phyloP scores from a whole-genome alignment of 2,113 vertebrate species.

The Donacobius atricapilla region DNA sequence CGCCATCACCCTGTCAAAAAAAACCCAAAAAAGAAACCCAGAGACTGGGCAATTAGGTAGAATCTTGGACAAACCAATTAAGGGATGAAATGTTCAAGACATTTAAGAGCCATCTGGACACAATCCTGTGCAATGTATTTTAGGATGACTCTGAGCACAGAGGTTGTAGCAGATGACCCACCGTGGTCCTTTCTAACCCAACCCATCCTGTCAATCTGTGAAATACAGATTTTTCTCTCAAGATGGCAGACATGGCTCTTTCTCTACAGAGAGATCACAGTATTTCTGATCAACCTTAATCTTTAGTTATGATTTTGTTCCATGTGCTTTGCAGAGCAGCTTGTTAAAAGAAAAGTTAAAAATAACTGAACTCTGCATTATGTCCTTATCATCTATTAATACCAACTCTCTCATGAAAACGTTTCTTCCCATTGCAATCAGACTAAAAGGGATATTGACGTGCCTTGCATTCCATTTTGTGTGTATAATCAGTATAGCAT shows the following conservation, averaged over 20 bases:
- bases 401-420: conserved; percentile 8
- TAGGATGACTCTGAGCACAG: neutral
- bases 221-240: neutral
- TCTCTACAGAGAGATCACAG: neutral
- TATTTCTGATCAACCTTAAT: neutral
- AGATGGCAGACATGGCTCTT: neutral
- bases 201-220: neutral
- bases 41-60: neutral
- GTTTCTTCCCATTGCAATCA: conserved; percentile 56
- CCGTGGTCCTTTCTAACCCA: neutral
- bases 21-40: neutral
- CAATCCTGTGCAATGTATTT: neutral
- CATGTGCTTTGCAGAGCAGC: neutral
- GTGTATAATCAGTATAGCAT: conserved; percentile 18
- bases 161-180: neutral
- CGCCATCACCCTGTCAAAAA: rapidly evolving
- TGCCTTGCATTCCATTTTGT: conserved; percentile 21
- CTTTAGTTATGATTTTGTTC: conserved; percentile 28
- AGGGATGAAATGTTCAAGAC: neutral
- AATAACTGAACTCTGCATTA: conserved; percentile 56
- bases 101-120: neutral
- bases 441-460: conserved; percentile 50
- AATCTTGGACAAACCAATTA: neutral
- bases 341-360: conserved; percentile 65
- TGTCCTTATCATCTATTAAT: conserved; percentile 61